Conservation (phyloP, 2,888 invertebrate genomes). For the Lepetodrilus schrolli region DNA sequence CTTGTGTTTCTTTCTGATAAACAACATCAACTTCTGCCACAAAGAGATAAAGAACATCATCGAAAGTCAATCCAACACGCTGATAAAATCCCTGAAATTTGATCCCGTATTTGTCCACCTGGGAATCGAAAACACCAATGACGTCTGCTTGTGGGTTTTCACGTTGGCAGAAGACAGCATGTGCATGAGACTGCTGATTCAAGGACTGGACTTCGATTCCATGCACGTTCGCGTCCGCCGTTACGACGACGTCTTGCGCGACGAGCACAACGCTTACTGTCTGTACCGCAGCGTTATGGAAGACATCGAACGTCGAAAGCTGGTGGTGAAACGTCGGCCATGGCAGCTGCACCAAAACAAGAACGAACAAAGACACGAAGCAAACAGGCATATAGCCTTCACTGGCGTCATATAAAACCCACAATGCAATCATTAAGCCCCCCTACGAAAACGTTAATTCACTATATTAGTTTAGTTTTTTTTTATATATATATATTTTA, state of each 20-base stretch:
- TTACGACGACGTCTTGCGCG: slow-evolving; percentile 50
- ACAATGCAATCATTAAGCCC: too few relatives aligned
- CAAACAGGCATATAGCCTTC: neutral
- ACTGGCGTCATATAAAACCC: too few relatives aligned
- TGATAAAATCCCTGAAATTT: slow-evolving; percentile 44
- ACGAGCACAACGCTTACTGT: slow-evolving; percentile 54
- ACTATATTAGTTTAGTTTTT: too few relatives aligned
- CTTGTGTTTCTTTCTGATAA: slow-evolving; percentile 9
- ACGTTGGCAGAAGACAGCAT: slow-evolving; percentile 41
- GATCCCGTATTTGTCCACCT: slow-evolving; percentile 50
- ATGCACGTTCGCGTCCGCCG: slow-evolving; percentile 41
- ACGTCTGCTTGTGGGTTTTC: slow-evolving; percentile 44
- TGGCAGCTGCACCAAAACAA: neutral
- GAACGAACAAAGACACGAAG: too few relatives aligned
- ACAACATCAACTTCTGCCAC: slow-evolving; percentile 35
- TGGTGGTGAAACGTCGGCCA: neutral
- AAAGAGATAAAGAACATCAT: slow-evolving; percentile 44
- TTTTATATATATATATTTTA: too few relatives aligned
- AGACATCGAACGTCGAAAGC: slow-evolving; percentile 28
- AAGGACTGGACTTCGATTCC: slow-evolving; percentile 47
- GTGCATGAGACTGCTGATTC: slow-evolving; percentile 37
- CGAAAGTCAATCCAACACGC: slow-evolving; percentile 41
- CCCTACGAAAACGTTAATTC: too few relatives aligned
- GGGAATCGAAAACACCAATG: neutral
- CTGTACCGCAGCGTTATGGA: slow-evolving; percentile 43